Evolutionary conservation across 2,888 invertebrate species (phyloP), one percentile per base, ranked within the genome.

Genomic region (Protophormia terraenovae): DNA sequence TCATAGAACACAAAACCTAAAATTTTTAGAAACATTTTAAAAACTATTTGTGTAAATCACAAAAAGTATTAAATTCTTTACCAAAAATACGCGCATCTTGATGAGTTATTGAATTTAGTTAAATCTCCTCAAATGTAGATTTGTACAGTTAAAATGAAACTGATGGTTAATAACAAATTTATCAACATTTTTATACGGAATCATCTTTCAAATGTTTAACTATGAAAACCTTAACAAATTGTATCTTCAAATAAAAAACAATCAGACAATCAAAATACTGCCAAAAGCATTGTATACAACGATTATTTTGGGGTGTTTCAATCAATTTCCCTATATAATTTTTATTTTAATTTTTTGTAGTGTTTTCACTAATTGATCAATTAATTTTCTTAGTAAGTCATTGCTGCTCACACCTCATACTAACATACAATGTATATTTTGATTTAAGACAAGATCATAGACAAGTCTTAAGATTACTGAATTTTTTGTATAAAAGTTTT

Each of bases 71-170:
- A 10, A 10, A n/a, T 22, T 22, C 87, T 86, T 89, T 89, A 90
- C 90, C 91, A 90, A 88, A 88, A 90, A 90, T 10, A 89, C 78
- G 88, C 90, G 90, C 90, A 90, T 90, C 73, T 87, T 87, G 10
- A 19, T 60, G 22, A 27, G 22, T 29, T 8, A 10, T 72, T 72
- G 72, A 24, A 5, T 24, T 27, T 87, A 87, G 58, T 84, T 87
- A 83, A 82, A 82, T 87, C 87, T 88, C 35, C 85, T 87, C 86
- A 89, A 32, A 81, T 87, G 87, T 72, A 41, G 35, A 69, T 69
- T 78, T 78, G 35, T 69, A 47, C 16, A 78, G 69, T 84, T 85
- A 64, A 79, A 77, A 66, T 84, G 76, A 71, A 88, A 90, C 89
- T 90, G 90, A 88, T 90, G 90, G 83, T 87, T 47, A 84, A 12